These are phyloP conservation scores for Halcyon chelicuti DNA, from an alignment of 2,797 vertebrate genomes.

Conservation along the genomic window DNA sequence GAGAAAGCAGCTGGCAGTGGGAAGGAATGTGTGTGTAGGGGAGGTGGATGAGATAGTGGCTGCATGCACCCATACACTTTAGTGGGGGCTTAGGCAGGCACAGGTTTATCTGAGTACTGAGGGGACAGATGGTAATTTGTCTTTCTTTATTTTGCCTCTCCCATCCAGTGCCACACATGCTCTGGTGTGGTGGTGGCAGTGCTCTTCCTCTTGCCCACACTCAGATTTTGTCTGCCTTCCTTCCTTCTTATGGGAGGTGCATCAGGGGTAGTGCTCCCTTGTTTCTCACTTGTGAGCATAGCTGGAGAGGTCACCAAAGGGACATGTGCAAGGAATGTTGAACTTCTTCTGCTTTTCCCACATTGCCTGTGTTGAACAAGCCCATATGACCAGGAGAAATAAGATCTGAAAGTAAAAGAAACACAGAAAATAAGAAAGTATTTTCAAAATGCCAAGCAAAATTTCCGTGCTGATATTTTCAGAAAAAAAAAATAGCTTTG, in stretches of 20 bases:
- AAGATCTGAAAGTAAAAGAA: not conserved
- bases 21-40: not conserved
- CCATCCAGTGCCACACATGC: not conserved
- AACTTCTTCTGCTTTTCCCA: not conserved
- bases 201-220: not conserved
- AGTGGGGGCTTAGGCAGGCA: not conserved
- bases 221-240: not conserved
- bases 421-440: not conserved
- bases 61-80: not conserved
- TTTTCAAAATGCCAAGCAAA: not conserved
- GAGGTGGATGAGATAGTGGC: not conserved
- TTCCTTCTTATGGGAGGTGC: not conserved
- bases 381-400: not conserved
- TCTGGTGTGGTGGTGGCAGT: not conserved
- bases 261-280: fast-evolving
- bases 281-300: not conserved
- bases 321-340: not conserved
- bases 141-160: not conserved
- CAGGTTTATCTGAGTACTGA: not conserved
- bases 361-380: not conserved
- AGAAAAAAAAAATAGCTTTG: not conserved
- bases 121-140: not conserved
- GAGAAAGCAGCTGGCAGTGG: not conserved
- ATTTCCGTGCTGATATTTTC: not conserved
- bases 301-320: not conserved